Percentiles rank a stretch among this genome's conserved stretches.
phyloP scores from a whole-genome alignment of 1,140 invertebrate species.

The Branchinecta lynchi region DNA sequence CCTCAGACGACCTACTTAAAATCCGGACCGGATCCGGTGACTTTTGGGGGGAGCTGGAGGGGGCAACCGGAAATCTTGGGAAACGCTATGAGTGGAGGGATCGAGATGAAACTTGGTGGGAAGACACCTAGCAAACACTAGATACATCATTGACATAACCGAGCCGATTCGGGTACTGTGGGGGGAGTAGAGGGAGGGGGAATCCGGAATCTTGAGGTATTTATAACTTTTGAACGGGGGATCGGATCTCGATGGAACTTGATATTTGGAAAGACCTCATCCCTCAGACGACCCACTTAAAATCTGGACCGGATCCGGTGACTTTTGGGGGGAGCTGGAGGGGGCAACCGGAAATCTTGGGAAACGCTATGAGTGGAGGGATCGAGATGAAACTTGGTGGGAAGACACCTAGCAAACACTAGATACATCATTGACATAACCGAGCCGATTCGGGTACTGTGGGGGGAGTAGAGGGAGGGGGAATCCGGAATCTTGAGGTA shows the following conservation, averaged over 20 bases:
- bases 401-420: no score
- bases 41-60: neutral
- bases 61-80: constrained; percentile 1
- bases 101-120: constrained; percentile 5
- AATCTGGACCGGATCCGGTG: neutral
- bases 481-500: no score
- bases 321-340: neutral
- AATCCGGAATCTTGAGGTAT: no score
- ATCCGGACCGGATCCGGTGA: constrained; percentile 4
- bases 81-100: constrained; percentile 1
- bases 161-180: no score
- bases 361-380: neutral
- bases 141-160: constrained; percentile 3
- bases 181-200: no score
- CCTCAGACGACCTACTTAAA: neutral
- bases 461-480: no score
- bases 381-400: constrained; percentile 5
- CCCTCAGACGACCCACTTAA: neutral
- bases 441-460: no score
- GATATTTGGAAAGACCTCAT: no score
- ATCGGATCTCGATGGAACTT: no score
- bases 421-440: no score
- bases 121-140: neutral
- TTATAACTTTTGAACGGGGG: no score
- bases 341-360: constrained; percentile 4